Conservation (phyloP, 2,113 vertebrate genomes). For the Cephalopterus ornatus region DNA sequence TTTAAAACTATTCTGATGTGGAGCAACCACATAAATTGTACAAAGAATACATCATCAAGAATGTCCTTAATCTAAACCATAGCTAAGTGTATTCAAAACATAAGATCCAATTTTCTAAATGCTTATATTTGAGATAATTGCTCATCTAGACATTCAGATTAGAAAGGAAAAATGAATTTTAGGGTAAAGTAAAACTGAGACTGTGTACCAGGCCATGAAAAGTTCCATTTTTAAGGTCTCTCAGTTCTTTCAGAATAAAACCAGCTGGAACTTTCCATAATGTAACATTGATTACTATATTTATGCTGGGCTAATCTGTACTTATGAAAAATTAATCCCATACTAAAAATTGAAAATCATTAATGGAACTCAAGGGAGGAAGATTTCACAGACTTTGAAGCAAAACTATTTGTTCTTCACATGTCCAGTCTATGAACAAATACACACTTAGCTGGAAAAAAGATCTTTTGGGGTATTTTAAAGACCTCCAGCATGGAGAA, state of each 20-base stretch:
- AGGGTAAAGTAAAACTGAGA: background rate
- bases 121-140: background rate
- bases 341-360: background rate
- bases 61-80: background rate
- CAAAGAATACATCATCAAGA: background rate
- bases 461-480: background rate
- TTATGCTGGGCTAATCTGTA: background rate
- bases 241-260: background rate
- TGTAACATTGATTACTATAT: background rate
- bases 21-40: background rate
- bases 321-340: background rate
- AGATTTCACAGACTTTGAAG: background rate
- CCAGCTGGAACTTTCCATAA: background rate
- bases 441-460: background rate
- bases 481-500: background rate
- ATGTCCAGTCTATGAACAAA: background rate
- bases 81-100: background rate
- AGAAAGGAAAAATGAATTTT: background rate
- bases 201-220: background rate
- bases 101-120: background rate
- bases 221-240: background rate
- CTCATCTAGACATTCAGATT: background rate
- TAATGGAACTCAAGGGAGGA: background rate
- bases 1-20: background rate
- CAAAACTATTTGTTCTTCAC: background rate